A percentile compares a stretch with the other conserved stretches of the same genome.
phyloP scores from a whole-genome alignment of 2,113 vertebrate species.

The Mesitornis unicolor region DNA sequence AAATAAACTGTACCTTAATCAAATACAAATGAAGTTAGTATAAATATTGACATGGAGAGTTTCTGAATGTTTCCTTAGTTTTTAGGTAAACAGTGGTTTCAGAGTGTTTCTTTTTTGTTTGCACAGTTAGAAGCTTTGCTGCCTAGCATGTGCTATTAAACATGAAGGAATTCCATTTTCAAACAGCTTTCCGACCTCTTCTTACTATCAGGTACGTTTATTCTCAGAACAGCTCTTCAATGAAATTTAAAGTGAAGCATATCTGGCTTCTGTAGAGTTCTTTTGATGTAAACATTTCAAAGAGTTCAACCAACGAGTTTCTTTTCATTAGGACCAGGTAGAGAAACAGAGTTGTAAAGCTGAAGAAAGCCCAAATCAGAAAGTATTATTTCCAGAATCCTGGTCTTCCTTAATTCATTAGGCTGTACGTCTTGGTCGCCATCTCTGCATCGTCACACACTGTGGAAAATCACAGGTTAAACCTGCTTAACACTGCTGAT shows the following conservation, averaged over 20 bases:
- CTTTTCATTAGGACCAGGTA: not conserved
- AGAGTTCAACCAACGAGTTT: not conserved
- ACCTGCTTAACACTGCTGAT: not conserved
- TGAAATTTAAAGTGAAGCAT: not conserved
- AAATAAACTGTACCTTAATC: not conserved
- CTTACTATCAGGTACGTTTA: not conserved
- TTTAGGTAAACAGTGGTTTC: not conserved
- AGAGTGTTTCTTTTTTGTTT: not conserved
- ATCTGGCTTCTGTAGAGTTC: not conserved
- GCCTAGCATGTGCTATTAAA: not conserved
- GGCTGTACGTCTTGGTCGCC: not conserved
- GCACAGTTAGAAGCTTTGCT: not conserved
- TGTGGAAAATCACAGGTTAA: not conserved
- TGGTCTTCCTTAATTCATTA: not conserved
- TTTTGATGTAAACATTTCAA: constrained; percentile 19
- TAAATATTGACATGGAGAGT: not conserved
- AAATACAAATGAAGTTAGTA: not conserved
- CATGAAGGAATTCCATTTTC: not conserved
- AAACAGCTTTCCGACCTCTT: not conserved
- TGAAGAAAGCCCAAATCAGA: not conserved
- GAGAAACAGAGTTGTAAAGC: not conserved
- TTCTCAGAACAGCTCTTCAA: not conserved
- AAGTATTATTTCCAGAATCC: not conserved
- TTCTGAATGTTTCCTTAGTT: not conserved
- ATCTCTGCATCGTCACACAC: not conserved